Percentiles rank a stretch among this genome's conserved stretches.
phyloP scores from a whole-genome alignment of 2,113 vertebrate genomes.

The Gambusia affinis region DNA sequence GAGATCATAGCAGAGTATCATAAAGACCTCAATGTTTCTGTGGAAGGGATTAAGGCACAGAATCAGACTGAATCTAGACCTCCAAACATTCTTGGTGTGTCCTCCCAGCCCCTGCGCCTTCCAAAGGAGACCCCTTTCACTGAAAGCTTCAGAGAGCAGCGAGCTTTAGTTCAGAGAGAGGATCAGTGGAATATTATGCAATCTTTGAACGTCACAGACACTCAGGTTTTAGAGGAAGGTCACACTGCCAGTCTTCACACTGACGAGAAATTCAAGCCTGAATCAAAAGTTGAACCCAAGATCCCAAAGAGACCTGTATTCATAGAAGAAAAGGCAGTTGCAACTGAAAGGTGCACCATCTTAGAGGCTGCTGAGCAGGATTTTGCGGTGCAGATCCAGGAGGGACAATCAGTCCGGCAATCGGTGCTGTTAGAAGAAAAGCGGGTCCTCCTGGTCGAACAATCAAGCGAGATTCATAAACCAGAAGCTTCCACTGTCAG shows the following conservation, averaged over 20 bases:
- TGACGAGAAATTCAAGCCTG: constrained; percentile 56
- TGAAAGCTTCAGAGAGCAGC: constrained; percentile 61
- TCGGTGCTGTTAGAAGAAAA: constrained; percentile 83
- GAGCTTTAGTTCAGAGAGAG: constrained; percentile 78
- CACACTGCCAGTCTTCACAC: constrained; percentile 63
- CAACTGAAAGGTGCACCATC: constrained; percentile 73
- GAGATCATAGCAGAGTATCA: constrained; percentile 67
- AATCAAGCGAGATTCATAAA: constrained; percentile 41
- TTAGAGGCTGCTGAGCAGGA: constrained; percentile 81
- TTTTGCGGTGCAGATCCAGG: constrained; percentile 79
- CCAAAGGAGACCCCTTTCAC: constrained; percentile 77
- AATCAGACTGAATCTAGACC: constrained; percentile 62
- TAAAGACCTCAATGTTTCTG: constrained; percentile 62
- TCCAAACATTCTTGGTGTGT: constrained; percentile 57
- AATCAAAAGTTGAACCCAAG: constrained; percentile 73
- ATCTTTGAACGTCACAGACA: constrained; percentile 72
- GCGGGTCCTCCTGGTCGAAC: constrained; percentile 76
- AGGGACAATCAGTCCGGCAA: constrained; percentile 83
- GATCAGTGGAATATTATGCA: constrained; percentile 75
- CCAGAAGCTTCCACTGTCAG: constrained; percentile 46
- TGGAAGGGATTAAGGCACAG: constrained; percentile 46
- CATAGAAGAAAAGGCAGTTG: constrained; percentile 69
- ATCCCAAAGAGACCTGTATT: constrained; percentile 70
- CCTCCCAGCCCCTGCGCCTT: constrained; percentile 67
- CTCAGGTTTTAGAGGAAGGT: constrained; percentile 68